A percentile compares a stretch with the other conserved stretches of the same genome.
phyloP scores from a whole-genome alignment of 1,140 invertebrate genomes.

The Drosophila guanche region DNA sequence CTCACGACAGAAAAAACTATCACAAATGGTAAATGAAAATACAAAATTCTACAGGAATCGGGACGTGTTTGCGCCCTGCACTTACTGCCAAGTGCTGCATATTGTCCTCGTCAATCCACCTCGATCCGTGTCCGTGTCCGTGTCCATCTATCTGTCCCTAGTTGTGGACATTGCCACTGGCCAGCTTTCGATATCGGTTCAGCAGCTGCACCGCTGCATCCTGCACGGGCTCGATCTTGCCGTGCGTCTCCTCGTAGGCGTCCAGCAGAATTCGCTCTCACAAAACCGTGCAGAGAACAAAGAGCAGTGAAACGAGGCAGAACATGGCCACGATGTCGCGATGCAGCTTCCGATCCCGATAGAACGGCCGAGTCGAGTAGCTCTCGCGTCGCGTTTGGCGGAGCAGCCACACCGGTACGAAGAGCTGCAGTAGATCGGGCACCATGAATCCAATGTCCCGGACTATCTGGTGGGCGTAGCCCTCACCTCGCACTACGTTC shows the following conservation, averaged over 20 bases:
- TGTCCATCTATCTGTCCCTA: constrained; percentile 25
- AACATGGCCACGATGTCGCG: constrained; percentile 80
- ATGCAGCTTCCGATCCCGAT: constrained; percentile 76
- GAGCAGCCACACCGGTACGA: constrained; percentile 85
- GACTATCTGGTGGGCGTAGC: constrained; percentile 88
- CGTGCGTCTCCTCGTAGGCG: constrained; percentile 65
- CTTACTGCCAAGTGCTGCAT: constrained; percentile 63
- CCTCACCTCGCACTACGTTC: constrained; percentile 89
- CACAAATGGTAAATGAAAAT: constrained; percentile 66
- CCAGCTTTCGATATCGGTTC: constrained; percentile 73
- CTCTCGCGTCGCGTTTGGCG: constrained; percentile 66
- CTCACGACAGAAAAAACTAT: constrained; percentile 50
- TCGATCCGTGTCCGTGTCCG: neutral
- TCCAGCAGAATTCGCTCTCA: constrained; percentile 76
- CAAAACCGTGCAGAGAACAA: constrained; percentile 81
- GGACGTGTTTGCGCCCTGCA: constrained; percentile 40
- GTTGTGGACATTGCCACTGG: constrained; percentile 67
- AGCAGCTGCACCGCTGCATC: constrained; percentile 63
- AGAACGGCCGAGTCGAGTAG: constrained; percentile 74
- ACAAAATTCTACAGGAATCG: constrained; percentile 58
- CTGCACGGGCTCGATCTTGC: constrained; percentile 64
- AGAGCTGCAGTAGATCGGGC: constrained; percentile 88
- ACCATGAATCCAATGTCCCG: constrained; percentile 90
- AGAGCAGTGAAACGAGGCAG: constrained; percentile 76
- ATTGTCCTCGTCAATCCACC: constrained; percentile 51